Evolutionary conservation across 2,797 vertebrate species (phyloP), one percentile per base, ranked within the genome.

Genomic region (Odontamblyopus lacepedii): DNA sequence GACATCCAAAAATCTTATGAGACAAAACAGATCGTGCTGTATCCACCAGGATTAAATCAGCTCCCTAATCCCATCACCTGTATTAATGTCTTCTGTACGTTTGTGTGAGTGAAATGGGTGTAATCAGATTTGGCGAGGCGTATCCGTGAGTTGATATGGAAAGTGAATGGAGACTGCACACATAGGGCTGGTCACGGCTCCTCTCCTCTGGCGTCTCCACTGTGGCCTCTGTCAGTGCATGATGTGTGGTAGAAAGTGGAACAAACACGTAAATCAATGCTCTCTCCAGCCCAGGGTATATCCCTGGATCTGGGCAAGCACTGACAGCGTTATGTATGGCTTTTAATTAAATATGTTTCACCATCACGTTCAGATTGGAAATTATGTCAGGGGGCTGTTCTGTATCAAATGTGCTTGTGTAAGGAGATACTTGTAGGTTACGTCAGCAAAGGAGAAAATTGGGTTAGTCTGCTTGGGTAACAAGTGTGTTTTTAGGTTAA

Each of bases 171-270:
- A 76, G 35, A 78, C 73, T 29, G 63, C 77, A 53, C 15, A 6
- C 18, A 4, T 29, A n/a, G 63, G 5, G 15, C 15, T 55, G 64
- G 48, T 75, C 74, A 69, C 53, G 19, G 29, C 19, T 50, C 48
- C 13, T 48, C 35, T 60, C 76, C 68, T 73, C 73, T 80, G 75
- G 63, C 19, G n/a, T 70, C 51, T 66, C 13, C 8, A 12, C 50
- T 35, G 65, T 35, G 27, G 16, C 67, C 57, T 59, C 72, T 44
- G 12, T 71, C 75, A 61, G 56, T 70, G 64, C 78, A 71, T 78
- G 76, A 79, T 75, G 71, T 71, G 30, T 79, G 79, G 73, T 63
- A 44, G 62, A 75, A 69, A 79, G 71, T 60, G 69, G 16, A 73
- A 83, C 60, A 60, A 77, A 81, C 70, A 50, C 19, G 53, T 44